Conservation (phyloP, 35 echinoderm and acorn worm genomes). For the Patiria miniata region DNA sequence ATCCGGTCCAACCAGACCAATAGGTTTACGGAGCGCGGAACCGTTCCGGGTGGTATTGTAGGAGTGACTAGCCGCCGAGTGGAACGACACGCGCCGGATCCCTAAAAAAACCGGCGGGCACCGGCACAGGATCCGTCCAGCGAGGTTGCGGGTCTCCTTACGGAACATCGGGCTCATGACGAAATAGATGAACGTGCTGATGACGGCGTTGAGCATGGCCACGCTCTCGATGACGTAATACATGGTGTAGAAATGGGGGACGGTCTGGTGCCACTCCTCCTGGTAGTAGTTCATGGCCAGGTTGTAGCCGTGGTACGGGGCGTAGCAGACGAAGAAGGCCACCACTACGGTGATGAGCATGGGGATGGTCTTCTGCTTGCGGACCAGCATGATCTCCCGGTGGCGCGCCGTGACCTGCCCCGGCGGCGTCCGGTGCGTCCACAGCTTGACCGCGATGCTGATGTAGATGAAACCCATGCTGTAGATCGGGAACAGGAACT, state of each 20-base stretch:
- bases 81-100: conserved; percentile 28
- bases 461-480: conserved; percentile 88
- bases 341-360: conserved; percentile 94
- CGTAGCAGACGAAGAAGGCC: conserved; percentile 92
- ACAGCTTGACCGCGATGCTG: conserved; percentile 87
- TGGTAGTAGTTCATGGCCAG: conserved; percentile 55
- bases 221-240: conserved; percentile 83
- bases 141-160: conserved; percentile 68
- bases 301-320: conserved; percentile 88
- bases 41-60: conserved; percentile 54
- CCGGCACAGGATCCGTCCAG: conserved; percentile 23
- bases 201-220: conserved; percentile 88
- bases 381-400: conserved; percentile 78
- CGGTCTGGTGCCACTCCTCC: conserved; percentile 28
- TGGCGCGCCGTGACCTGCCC: conserved; percentile 79
- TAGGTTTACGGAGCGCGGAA: conserved; percentile 46
- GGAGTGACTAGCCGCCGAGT: conserved; percentile 53
- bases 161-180: conserved; percentile 82
- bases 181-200: conserved; percentile 94
- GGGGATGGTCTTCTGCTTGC: conserved; percentile 95
- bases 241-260: conserved; percentile 43
- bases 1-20: not conserved
- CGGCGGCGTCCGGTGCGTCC: conserved; percentile 84
- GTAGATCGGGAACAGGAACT: conserved; percentile 88
- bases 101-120: conserved; percentile 32